Percentiles rank a stretch among this genome's conserved stretches.
Evolutionary conservation across 2,888 invertebrate genomes (phyloP).

Genomic region (Hedychridium roseum): DNA sequence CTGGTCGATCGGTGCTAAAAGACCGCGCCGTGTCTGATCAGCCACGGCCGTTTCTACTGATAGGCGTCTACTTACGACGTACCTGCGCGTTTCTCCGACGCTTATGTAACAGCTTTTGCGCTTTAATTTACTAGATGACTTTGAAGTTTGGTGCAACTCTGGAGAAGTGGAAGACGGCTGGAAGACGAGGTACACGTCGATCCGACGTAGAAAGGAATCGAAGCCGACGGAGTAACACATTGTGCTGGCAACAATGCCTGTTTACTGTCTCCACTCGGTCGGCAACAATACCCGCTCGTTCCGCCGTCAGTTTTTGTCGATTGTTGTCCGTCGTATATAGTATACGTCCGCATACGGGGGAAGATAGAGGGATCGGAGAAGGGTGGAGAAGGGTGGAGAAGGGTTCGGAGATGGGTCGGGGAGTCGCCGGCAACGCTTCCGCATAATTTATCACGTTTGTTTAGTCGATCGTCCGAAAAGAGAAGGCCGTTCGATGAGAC

Average conservation of each 20-base stretch:
- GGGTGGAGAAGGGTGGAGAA: background rate
- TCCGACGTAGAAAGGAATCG: conserved; percentile 46
- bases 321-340: conserved; percentile 44
- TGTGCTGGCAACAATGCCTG: conserved; percentile 53
- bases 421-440: conserved; percentile 30
- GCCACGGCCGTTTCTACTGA: no score
- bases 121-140: no score
- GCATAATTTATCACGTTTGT: conserved; percentile 59
- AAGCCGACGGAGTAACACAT: conserved; percentile 50
- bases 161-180: conserved; percentile 10
- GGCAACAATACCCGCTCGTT: conserved; percentile 52
- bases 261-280: conserved; percentile 59
- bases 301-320: conserved; percentile 59
- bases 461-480: conserved; percentile 48
- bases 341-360: conserved; percentile 15
- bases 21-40: no score
- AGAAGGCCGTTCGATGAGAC: no score
- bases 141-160: no score
- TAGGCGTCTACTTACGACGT: no score
- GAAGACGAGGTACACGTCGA: conserved; percentile 35
- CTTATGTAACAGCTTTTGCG: no score
- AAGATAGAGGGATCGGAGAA: background rate
- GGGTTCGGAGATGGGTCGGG: conserved; percentile 4
- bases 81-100: no score
- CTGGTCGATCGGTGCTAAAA: no score